A percentile compares a stretch with the other conserved stretches of the same genome.
Conservation (phyloP, 2,888 invertebrate species). For the Agrotis ipsilon region DNA sequence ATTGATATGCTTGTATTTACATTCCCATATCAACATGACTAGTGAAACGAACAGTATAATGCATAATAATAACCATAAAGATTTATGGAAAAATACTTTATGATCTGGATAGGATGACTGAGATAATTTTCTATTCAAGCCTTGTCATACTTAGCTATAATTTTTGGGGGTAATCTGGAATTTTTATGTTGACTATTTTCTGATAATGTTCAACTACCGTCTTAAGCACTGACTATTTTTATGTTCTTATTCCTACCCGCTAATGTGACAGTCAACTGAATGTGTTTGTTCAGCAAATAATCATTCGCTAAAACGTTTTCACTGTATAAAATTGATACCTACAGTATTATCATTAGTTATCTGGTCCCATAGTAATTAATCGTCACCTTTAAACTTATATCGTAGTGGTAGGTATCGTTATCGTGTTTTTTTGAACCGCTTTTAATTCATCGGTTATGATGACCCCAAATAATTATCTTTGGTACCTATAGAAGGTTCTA, state of each 20-base stretch:
- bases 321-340: conserved; percentile 19
- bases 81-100: neutral
- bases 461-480: neutral
- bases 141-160: neutral
- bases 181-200: neutral
- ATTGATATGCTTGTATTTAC: conserved; percentile 14
- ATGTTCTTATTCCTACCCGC: neutral
- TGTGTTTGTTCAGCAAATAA: conserved; percentile 14
- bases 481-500: neutral
- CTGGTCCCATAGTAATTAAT: neutral
- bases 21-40: neutral
- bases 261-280: conserved; percentile 2
- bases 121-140: neutral
- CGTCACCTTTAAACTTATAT: conserved; percentile 26
- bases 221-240: neutral
- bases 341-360: conserved; percentile 16
- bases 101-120: neutral
- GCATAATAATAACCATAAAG: neutral
- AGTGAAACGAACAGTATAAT: neutral
- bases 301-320: conserved; percentile 34
- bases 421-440: conserved; percentile 4
- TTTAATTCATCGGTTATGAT: neutral
- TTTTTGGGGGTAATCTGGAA: neutral
- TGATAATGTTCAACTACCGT: neutral
- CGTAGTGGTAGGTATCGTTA: neutral